Evolutionary conservation across 2,113 vertebrate species (phyloP).

Genomic region (Solea senegalensis): DNA sequence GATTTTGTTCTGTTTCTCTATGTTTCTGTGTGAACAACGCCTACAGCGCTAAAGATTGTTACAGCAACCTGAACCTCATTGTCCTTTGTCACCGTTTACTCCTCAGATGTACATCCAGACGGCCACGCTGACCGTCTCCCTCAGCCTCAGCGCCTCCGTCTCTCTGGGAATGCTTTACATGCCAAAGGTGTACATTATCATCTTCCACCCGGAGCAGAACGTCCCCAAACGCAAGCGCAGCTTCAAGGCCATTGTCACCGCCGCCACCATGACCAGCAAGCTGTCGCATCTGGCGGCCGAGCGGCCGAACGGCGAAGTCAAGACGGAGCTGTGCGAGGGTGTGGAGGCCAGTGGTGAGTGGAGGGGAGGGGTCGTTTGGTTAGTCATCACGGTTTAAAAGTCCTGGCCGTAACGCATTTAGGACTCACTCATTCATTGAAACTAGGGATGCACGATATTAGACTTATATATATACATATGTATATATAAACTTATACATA

Average conservation of each 20-base stretch:
- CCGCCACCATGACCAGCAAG: constrained; percentile 95
- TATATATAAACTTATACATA: too few species aligned
- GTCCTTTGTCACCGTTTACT: neutral
- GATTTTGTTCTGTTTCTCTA: too few species aligned
- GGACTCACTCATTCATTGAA: too few species aligned
- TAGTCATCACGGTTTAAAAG: too few species aligned
- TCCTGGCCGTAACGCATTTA: too few species aligned
- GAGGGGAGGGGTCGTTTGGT: too few species aligned
- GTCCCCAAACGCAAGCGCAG: constrained; percentile 96
- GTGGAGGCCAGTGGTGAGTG: constrained; percentile 93
- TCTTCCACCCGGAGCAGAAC: constrained; percentile 97
- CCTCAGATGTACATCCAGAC: constrained; percentile 98
- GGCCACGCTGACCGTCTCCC: constrained; percentile 94
- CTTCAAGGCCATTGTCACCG: constrained; percentile 98
- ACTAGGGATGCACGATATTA: too few species aligned
- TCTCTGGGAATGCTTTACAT: constrained; percentile 98
- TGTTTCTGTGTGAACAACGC: too few species aligned
- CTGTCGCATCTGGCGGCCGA: constrained; percentile 93
- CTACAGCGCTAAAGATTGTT: too few species aligned
- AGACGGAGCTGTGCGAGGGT: constrained; percentile 95
- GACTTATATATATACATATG: too few species aligned
- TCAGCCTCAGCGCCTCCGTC: constrained; percentile 98
- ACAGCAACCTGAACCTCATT: neutral
- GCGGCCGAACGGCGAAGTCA: constrained; percentile 95
- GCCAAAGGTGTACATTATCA: constrained; percentile 98